A percentile compares a stretch with the other conserved stretches of the same genome.
These are phyloP conservation scores for Dorcus hopei DNA, from an alignment of 2,888 invertebrate species.

Conservation along the genomic window DNA sequence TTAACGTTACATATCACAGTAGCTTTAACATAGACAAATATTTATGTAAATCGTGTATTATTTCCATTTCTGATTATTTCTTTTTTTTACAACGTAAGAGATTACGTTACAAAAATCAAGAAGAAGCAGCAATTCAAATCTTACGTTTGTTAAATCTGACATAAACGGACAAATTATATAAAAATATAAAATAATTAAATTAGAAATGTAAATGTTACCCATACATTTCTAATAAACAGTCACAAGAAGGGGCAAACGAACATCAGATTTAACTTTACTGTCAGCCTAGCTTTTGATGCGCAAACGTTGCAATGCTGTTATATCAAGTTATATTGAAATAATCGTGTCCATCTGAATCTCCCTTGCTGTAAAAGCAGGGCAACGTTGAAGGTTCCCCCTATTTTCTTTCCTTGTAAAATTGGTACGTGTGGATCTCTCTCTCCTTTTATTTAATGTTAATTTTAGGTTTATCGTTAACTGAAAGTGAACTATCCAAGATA, in stretches of 20 bases:
- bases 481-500: slow-evolving; percentile 13
- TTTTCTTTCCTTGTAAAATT: neutral
- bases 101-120: neutral
- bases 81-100: no score
- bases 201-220: slow-evolving; percentile 19
- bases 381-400: neutral
- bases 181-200: neutral
- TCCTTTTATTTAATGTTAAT: slow-evolving; percentile 8
- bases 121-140: neutral
- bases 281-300: no score
- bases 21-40: no score
- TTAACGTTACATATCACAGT: no score
- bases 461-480: slow-evolving; percentile 18
- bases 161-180: neutral
- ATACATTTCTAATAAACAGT: slow-evolving; percentile 10
- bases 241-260: neutral
- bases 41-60: no score
- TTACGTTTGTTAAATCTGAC: no score
- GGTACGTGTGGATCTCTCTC: neutral
- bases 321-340: neutral
- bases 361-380: slow-evolving; percentile 4
- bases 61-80: no score
- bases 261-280: no score
- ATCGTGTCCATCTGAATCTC: slow-evolving; percentile 15
- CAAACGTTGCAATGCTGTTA: no score